phyloP scores from a whole-genome alignment of 2,888 invertebrate genomes.

The Teinopalpus imperialis region DNA sequence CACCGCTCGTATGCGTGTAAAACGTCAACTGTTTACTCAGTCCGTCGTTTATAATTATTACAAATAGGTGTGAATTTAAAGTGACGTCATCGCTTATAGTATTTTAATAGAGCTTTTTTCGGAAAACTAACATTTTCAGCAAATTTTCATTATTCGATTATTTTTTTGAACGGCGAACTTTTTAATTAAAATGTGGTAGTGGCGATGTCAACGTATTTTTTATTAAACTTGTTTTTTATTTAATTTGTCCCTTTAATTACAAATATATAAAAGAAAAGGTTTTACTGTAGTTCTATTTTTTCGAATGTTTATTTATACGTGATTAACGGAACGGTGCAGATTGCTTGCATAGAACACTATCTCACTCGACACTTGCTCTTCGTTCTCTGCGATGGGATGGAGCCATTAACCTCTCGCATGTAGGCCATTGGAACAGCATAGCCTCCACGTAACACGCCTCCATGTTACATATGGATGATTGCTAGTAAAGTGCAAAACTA shows the following conservation, averaged over 20 bases:
- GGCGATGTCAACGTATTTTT: conserved; percentile 4
- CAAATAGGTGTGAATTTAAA: no score
- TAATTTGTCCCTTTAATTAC: no score
- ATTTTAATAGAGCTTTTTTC: neutral
- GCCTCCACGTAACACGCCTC: conserved; percentile 69
- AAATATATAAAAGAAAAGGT: conserved; percentile 15
- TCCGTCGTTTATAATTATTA: no score
- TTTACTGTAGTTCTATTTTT: conserved; percentile 19
- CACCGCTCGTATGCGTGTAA: no score
- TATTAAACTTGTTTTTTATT: no score
- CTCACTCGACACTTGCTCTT: conserved; percentile 28
- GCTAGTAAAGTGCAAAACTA: neutral
- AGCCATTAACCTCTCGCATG: conserved; percentile 74
- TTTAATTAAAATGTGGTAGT: conserved; percentile 12
- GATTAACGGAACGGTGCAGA: conserved; percentile 17
- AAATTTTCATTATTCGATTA: conserved; percentile 1
- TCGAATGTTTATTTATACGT: conserved; percentile 21
- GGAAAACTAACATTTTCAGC: conserved; percentile 3
- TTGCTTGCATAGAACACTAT: conserved; percentile 14
- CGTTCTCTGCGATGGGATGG: conserved; percentile 53
- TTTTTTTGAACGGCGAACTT: conserved; percentile 7
- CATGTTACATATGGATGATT: no score
- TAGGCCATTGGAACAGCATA: conserved; percentile 75
- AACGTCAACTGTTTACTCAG: no score
- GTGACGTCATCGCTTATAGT: no score